Evolutionary conservation across 2,797 vertebrate species (phyloP), one percentile per base, ranked within the genome.

Genomic region (Microctenopoma lineatum): DNA sequence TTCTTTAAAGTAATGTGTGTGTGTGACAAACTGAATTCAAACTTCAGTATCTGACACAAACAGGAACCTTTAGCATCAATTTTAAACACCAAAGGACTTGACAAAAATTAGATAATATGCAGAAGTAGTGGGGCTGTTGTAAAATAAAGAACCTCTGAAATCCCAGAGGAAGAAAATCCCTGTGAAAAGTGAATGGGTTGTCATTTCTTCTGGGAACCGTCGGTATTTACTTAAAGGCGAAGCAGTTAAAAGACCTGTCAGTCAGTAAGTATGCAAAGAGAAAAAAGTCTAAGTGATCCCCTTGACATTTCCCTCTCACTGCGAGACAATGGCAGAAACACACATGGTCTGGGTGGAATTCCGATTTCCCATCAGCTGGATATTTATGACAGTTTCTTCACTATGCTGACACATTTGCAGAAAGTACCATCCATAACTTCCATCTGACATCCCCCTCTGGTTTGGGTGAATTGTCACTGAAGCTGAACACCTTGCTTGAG

Each of bases 191-290:
- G 15, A 79, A 71, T 14, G 41, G 53, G 39, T 16, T 73, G 38
- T 34, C 29, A 38, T 29, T 71, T 44, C 67, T 63, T 70, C 59
- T 27, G 59, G 68, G 44, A 79, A 26, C 42, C 56, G 59, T 21
- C 3, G 2, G 27, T 65, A 72, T 84, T 79, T 71, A 75, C 61
- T 70, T 69, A 45, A 53, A 62, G 68, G 68, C 27, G 50, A 56
- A 25, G 42, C 67, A 80, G 80, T 83, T 59, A 84, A 80, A 87
- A 71, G 62, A 77, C 66, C 73, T 63, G 75, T 79, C 81, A 81
- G 48, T 78, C 66, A 10, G 26, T 0, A 61, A 26, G 15, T 58
- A 50, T 57, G 53, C 32, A 80, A 57, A 79, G 53, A 65, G 67
- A 45, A 34, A 50, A 29, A 47, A 80, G 78, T 81, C 74, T 70